Conservation (phyloP, 2,888 invertebrate species). For the Euclidia mi region DNA sequence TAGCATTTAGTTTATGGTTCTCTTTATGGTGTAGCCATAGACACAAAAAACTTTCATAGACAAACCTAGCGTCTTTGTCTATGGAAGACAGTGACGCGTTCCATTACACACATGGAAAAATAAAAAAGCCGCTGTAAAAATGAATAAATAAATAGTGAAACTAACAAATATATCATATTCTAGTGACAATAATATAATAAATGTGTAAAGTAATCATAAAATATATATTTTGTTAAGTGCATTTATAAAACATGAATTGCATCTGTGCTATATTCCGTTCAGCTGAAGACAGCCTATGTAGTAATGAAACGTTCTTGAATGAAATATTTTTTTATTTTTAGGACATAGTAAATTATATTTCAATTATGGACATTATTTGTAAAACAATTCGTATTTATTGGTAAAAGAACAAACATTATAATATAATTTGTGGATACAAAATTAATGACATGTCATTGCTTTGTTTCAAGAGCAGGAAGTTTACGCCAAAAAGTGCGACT, state of each 20-base stretch:
- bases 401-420: slow-evolving; percentile 71
- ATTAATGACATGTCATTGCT: slow-evolving; percentile 87
- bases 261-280: slow-evolving; percentile 26
- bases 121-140: slow-evolving; percentile 31
- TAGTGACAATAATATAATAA: neutral
- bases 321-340: slow-evolving; percentile 86
- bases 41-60: slow-evolving; percentile 54
- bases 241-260: slow-evolving; percentile 24
- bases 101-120: slow-evolving; percentile 58
- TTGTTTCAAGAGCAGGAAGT: slow-evolving; percentile 89
- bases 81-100: slow-evolving; percentile 64
- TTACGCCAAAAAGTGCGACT: slow-evolving; percentile 90
- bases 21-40: slow-evolving; percentile 40
- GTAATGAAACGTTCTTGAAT: slow-evolving; percentile 86
- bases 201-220: slow-evolving; percentile 18
- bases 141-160: slow-evolving; percentile 22
- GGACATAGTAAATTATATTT: slow-evolving; percentile 86
- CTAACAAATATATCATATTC: neutral
- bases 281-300: slow-evolving; percentile 42
- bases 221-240: slow-evolving; percentile 8
- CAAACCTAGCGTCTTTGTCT: slow-evolving; percentile 69
- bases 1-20: slow-evolving; percentile 15
- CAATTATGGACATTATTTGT: slow-evolving; percentile 86
- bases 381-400: slow-evolving; percentile 79
- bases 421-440: slow-evolving; percentile 76